These are phyloP conservation scores for Dryobates pubescens DNA, from an alignment of 2,797 vertebrate species.

Conservation along the genomic window DNA sequence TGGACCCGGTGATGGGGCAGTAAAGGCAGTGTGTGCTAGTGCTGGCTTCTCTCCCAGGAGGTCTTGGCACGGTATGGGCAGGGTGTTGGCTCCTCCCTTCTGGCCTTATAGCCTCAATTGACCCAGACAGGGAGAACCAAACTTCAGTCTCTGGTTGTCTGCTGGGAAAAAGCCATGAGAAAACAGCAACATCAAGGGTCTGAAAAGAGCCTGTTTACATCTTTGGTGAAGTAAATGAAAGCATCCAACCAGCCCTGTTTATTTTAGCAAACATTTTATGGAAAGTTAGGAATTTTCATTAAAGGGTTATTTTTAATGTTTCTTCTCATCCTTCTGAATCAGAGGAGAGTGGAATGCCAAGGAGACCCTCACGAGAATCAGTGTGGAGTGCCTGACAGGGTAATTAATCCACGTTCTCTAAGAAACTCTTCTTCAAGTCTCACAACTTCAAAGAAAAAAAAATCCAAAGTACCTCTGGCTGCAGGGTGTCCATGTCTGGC, in stretches of 20 bases:
- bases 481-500: conserved; percentile 31
- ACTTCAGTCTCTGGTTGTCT: background rate
- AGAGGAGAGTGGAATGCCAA: background rate
- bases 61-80: background rate
- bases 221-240: background rate
- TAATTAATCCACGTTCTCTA: conserved; percentile 42
- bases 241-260: background rate
- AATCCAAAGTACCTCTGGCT: conserved; percentile 22
- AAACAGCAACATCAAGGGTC: background rate
- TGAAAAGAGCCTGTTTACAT: conserved; percentile 34
- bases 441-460: conserved; percentile 57
- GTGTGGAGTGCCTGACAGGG: background rate
- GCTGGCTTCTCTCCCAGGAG: fast-evolving
- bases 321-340: background rate
- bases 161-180: background rate
- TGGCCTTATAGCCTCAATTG: background rate
- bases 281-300: background rate
- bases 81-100: background rate
- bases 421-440: conserved; percentile 44
- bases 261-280: background rate
- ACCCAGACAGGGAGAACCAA: background rate
- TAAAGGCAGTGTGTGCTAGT: fast-evolving
- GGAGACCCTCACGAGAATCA: background rate
- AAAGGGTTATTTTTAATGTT: conserved; percentile 12
- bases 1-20: fast-evolving